These are phyloP conservation scores for Rhabdomys dilectus DNA, from an alignment of 2,113 vertebrate genomes.

Conservation along the genomic window DNA sequence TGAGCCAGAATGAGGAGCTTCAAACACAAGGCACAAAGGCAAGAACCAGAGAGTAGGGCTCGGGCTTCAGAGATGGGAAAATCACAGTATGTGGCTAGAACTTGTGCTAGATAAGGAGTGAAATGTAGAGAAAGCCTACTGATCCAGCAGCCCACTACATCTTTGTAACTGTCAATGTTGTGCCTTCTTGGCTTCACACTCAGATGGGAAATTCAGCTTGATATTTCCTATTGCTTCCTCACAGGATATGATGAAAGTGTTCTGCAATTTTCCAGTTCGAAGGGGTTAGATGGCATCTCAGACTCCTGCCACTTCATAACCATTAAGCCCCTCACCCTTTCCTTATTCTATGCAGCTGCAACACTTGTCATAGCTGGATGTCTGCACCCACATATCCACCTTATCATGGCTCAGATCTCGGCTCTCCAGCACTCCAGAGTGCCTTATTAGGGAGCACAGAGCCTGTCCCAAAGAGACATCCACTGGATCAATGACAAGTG, in stretches of 20 bases:
- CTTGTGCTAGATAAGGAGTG: neutral
- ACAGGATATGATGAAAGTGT: neutral
- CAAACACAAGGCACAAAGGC: neutral
- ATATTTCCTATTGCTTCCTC: neutral
- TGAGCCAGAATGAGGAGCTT: neutral
- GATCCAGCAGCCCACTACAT: rapidly evolving
- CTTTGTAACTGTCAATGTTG: rapidly evolving
- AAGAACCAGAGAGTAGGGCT: neutral
- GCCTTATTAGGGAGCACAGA: neutral
- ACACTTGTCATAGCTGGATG: neutral
- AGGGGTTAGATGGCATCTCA: neutral
- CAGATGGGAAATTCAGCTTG: neutral
- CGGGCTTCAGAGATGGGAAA: neutral
- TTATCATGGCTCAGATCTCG: neutral
- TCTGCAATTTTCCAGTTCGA: no score
- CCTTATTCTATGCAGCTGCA: neutral
- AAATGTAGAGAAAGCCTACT: neutral
- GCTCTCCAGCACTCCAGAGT: neutral
- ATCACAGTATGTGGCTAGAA: neutral
- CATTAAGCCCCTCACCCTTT: neutral
- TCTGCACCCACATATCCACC: neutral
- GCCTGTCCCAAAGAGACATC: neutral
- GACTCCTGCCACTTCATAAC: neutral
- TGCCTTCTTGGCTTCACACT: neutral
- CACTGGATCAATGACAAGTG: neutral